Base-by-base conservation (phyloP, 2,888 invertebrate genomes). In the Erebia palarica region DNA sequence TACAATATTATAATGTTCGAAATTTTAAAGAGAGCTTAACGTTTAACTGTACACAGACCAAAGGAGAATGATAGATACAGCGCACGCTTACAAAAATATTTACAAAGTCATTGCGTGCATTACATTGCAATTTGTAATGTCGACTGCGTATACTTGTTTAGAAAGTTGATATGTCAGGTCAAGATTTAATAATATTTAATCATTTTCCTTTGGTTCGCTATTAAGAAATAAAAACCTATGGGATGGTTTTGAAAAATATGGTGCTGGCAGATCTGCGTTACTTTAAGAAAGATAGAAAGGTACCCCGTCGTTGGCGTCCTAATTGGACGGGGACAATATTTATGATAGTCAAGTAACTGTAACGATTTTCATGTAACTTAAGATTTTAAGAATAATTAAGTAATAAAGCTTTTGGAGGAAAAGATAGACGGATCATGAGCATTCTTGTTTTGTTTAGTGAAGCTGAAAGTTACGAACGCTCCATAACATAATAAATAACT, bases 221-320 rank as follows among this genome's bases (percentile, higher is more conserved):
- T 16, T 21, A 21, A 10, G 8, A 10, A 57, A 73, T 63, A 65
- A 78, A 79, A 83, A 82, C 78, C 79, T 78, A 69, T 80, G 82
- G 83, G 81, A 78, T 81, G 81, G 80, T 83, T 79, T 81, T 79
- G 78, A 82, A 79, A 81, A 83, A 79, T 27, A 81, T 90, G 92
- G 92, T 92, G 92, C 92, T 92, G 89, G 87, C 87, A 90, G 92
- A 92, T 92, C 92, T 92, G 91, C 88, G 80, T 84, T 86, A 84
- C 82, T 84, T 82, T 86, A 82, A 82, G 82, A 77, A 77, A 76
- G 75, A 72, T 76, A 77, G 82, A 78, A 77, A 75, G 74, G 72
- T 76, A 77, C 78, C 79, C 79, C 79, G 79, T 82, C 81, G 82
- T 78, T 80, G 77, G 76, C 70, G 73, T 51, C 55, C 63, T 65